phyloP scores from a whole-genome alignment of 1,140 invertebrate genomes.

The Antheraea mylitta region DNA sequence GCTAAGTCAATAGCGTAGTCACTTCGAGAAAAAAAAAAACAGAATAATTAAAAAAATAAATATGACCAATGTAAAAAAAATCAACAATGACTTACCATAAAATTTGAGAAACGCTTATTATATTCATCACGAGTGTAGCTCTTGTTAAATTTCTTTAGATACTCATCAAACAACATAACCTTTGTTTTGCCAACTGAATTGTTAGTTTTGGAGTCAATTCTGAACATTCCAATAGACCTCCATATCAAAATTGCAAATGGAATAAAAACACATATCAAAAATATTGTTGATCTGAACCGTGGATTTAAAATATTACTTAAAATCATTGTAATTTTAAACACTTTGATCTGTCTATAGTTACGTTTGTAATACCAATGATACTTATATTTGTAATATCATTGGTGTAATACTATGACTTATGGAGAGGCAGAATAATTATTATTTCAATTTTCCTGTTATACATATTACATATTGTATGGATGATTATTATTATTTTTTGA shows the following conservation, averaged over 20 bases:
- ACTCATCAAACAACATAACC: constrained; percentile 10
- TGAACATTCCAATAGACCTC: background rate
- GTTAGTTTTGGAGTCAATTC: background rate
- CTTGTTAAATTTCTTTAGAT: constrained; percentile 22
- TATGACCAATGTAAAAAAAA: too few relatives aligned
- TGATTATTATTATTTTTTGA: background rate
- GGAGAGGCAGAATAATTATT: too few relatives aligned
- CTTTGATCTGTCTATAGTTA: background rate
- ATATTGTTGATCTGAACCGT: background rate
- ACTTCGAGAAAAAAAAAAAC: too few relatives aligned
- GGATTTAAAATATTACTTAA: background rate
- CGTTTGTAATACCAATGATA: too few relatives aligned
- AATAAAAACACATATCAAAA: background rate
- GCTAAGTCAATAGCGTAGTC: too few relatives aligned
- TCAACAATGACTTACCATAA: constrained; percentile 16
- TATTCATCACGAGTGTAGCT: constrained; percentile 12
- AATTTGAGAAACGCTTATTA: constrained; percentile 10
- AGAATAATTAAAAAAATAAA: too few relatives aligned
- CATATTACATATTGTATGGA: background rate
- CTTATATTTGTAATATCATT: too few relatives aligned
- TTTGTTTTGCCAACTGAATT: background rate
- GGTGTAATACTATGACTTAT: too few relatives aligned
- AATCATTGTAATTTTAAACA: background rate
- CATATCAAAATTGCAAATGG: background rate
- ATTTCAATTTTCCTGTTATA: background rate